These are phyloP conservation scores for Lepidotrigona ventralis DNA, from an alignment of 1,140 invertebrate species.

Conservation along the genomic window DNA sequence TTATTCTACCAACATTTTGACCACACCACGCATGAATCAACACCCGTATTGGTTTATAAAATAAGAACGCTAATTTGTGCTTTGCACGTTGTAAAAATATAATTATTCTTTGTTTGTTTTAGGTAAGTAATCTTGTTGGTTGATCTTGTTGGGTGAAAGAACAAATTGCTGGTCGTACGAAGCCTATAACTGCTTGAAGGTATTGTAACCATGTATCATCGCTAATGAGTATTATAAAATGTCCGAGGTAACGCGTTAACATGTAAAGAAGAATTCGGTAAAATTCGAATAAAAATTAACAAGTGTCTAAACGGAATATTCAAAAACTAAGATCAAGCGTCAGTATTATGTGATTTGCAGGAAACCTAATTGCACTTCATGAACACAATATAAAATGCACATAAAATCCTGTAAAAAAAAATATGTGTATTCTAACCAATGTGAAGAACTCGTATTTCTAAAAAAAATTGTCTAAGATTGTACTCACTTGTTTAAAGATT, in stretches of 20 bases:
- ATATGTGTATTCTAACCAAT: too few relatives aligned
- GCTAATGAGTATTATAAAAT: not conserved
- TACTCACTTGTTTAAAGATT: too few relatives aligned
- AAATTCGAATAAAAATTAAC: not conserved
- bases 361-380: too few relatives aligned
- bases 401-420: too few relatives aligned
- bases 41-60: too few relatives aligned
- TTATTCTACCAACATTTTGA: too few relatives aligned
- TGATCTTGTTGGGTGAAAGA: not conserved
- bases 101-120: not conserved
- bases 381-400: too few relatives aligned
- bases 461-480: too few relatives aligned
- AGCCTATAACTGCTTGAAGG: not conserved
- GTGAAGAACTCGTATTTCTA: too few relatives aligned
- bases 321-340: too few relatives aligned
- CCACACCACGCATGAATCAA: too few relatives aligned
- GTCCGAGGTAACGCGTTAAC: not conserved
- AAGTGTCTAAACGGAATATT: not conserved
- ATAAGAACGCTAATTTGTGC: not conserved
- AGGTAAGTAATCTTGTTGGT: not conserved
- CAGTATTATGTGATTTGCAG: too few relatives aligned
- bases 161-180: not conserved
- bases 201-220: not conserved
- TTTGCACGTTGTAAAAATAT: not conserved
- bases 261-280: fast-evolving